Percentiles rank a stretch among this genome's conserved stretches.
These are phyloP conservation scores for Ovis aries DNA, from an alignment of 2,113 vertebrate species.

Conservation along the genomic window DNA sequence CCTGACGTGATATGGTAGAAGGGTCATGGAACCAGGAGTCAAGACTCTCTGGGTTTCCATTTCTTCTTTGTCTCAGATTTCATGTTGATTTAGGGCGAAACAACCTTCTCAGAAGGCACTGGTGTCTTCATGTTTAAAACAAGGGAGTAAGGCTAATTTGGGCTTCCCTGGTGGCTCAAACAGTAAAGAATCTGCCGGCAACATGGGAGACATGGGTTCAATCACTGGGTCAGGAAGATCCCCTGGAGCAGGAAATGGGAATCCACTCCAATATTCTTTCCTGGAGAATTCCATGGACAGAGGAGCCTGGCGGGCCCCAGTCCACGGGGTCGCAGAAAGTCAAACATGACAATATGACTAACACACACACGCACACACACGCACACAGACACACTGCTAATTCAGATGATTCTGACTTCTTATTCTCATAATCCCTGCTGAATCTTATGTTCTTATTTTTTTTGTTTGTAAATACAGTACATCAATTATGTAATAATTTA, in stretches of 20 bases:
- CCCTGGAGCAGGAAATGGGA: not conserved
- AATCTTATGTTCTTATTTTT: not conserved
- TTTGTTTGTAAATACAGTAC: not conserved
- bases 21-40: not conserved
- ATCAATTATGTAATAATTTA: not conserved
- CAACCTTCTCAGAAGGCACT: not conserved
- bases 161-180: not conserved
- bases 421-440: not conserved
- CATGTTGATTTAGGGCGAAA: not conserved
- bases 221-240: not conserved
- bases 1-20: not conserved
- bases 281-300: not conserved
- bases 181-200: fast-evolving
- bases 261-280: not conserved
- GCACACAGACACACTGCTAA: not conserved
- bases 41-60: not conserved
- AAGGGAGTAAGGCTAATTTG: not conserved
- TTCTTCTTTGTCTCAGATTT: not conserved
- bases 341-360: not conserved
- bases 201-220: not conserved
- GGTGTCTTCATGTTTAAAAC: not conserved
- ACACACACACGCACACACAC: not conserved
- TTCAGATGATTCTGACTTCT: not conserved
- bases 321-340: not conserved
- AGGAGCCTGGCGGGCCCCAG: not conserved